Evolutionary conservation across 2,888 invertebrate species (phyloP).

Genomic region (Calliopum simillimum): DNA sequence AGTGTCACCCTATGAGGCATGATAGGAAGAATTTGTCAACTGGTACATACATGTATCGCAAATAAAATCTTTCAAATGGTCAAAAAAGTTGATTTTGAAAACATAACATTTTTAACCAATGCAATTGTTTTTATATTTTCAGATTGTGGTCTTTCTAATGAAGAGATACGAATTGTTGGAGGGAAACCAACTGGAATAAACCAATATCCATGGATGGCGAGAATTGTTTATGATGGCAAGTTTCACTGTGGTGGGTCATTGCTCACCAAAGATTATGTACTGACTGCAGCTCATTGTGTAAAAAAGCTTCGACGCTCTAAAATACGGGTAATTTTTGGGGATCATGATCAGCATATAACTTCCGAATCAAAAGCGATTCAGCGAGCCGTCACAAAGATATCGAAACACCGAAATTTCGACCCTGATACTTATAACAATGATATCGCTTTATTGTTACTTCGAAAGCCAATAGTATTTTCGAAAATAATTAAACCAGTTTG

Average conservation of each 20-base stretch:
- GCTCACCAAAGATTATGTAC: slow-evolving; percentile 83
- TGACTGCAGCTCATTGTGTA: slow-evolving; percentile 90
- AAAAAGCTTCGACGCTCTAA: slow-evolving; percentile 81
- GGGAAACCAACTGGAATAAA: slow-evolving; percentile 85
- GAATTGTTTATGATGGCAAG: slow-evolving; percentile 87
- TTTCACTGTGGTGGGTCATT: slow-evolving; percentile 90
- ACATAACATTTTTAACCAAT: neutral
- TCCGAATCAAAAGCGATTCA: slow-evolving; percentile 83
- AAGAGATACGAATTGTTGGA: slow-evolving; percentile 89
- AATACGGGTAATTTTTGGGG: slow-evolving; percentile 85
- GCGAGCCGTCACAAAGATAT: slow-evolving; percentile 82
- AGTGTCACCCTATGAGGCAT: no score
- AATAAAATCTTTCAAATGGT: no score
- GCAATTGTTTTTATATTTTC: slow-evolving; percentile 51
- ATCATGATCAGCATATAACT: slow-evolving; percentile 85
- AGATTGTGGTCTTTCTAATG: slow-evolving; percentile 87
- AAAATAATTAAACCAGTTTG: slow-evolving; percentile 76
- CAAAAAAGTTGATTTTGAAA: no score
- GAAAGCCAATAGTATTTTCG: slow-evolving; percentile 82
- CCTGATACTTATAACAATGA: slow-evolving; percentile 89
- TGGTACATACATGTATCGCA: no score
- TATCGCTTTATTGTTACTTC: slow-evolving; percentile 80
- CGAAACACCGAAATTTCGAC: slow-evolving; percentile 85
- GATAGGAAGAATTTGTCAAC: no score
- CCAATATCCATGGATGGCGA: slow-evolving; percentile 88